Conservation (phyloP, 2,888 invertebrate genomes). For the Brachyopa scutellaris region DNA sequence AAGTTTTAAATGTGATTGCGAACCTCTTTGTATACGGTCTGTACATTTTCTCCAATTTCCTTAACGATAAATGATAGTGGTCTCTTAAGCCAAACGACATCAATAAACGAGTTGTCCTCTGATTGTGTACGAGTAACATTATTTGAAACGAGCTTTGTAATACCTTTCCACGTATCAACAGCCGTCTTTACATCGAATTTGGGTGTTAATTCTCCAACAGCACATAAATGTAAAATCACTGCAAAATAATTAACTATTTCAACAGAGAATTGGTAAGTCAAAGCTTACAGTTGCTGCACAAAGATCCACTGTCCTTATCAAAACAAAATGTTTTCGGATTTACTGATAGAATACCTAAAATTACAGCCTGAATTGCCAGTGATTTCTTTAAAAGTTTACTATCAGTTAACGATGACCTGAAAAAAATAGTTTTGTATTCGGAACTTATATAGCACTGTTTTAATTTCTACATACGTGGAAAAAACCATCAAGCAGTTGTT, state of each 20-base stretch:
- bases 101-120: constrained; percentile 1
- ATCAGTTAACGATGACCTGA: not conserved
- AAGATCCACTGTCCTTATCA: not conserved
- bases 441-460: not conserved
- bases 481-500: constrained; percentile 22
- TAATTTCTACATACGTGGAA: constrained; percentile 32
- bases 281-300: constrained; percentile 17
- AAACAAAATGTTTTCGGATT: constrained; percentile 6
- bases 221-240: constrained; percentile 74
- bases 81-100: constrained; percentile 70
- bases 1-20: not conserved
- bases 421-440: not conserved
- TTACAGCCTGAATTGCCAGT: constrained; percentile 17
- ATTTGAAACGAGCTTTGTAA: constrained; percentile 73
- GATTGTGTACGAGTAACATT: constrained; percentile 22
- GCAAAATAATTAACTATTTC: too few species aligned
- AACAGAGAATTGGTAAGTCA: too few species aligned
- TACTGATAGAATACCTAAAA: constrained; percentile 11
- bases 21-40: constrained; percentile 59
- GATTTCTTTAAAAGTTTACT: constrained; percentile 15
- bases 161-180: constrained; percentile 74
- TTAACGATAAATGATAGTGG: constrained; percentile 69
- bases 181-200: constrained; percentile 63
- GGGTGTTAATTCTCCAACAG: constrained; percentile 66
- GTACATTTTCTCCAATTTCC: constrained; percentile 71